These are phyloP conservation scores for Campoletis sonorensis DNA, from an alignment of 1,140 invertebrate genomes.

Conservation along the genomic window DNA sequence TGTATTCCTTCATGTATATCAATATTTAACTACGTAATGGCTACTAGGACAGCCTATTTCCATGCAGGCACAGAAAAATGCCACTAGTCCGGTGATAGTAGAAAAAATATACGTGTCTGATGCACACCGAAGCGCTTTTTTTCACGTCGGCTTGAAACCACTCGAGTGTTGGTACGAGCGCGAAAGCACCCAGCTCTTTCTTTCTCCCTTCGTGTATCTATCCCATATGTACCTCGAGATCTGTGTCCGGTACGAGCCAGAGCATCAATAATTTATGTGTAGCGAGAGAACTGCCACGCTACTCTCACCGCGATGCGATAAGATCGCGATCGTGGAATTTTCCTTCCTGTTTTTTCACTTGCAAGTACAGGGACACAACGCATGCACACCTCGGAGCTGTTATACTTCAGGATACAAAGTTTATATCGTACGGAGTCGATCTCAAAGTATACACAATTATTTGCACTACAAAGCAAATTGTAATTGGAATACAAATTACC, in stretches of 20 bases:
- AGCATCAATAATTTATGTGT: not conserved
- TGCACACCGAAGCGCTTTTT: not conserved
- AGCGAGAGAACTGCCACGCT: not conserved
- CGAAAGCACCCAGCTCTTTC: not conserved
- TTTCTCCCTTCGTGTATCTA: not conserved
- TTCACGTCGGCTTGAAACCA: not conserved
- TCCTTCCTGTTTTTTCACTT: not conserved
- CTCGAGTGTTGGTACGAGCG: not conserved
- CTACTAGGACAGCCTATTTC: not conserved
- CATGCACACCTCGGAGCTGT: not conserved
- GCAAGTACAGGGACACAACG: not conserved
- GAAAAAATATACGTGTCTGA: not conserved
- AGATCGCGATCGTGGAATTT: conserved; percentile 1
- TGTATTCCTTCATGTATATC: not conserved
- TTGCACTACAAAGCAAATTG: too few species aligned
- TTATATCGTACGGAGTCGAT: not conserved
- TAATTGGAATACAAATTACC: too few species aligned
- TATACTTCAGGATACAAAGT: not conserved
- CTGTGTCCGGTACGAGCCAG: not conserved
- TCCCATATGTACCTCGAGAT: not conserved
- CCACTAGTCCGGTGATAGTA: not conserved
- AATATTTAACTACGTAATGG: conserved; percentile 11
- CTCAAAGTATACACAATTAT: too few species aligned
- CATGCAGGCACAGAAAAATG: not conserved
- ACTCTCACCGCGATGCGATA: not conserved